Conservation (phyloP, 2,113 vertebrate genomes). For the Lepisosteus osseus region DNA sequence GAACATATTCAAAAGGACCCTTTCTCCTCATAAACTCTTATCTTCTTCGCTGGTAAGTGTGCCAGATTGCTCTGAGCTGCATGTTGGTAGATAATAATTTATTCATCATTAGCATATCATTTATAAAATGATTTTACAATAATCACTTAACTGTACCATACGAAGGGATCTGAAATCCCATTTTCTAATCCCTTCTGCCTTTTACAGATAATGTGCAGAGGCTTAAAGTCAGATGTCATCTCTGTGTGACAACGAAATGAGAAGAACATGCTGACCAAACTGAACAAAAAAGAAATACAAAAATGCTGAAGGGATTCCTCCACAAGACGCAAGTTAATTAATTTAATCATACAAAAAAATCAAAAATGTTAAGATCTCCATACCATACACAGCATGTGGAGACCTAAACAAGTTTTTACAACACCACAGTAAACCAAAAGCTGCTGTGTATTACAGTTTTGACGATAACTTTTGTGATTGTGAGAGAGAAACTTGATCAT, state of each 20-base stretch:
- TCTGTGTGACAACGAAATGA: conserved; percentile 44
- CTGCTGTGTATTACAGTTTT: too few species aligned
- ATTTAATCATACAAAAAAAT: too few species aligned
- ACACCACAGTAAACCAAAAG: too few species aligned
- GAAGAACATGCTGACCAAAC: conserved; percentile 32
- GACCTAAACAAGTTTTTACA: too few species aligned
- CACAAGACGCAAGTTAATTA: too few species aligned
- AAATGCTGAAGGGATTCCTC: too few species aligned
- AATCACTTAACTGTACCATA: conserved; percentile 59
- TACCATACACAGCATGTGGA: too few species aligned
- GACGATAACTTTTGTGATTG: too few species aligned
- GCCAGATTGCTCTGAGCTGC: conserved; percentile 36
- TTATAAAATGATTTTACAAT: conserved; percentile 59
- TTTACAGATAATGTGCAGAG: conserved; percentile 54
- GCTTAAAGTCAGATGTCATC: conserved; percentile 64
- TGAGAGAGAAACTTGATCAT: too few species aligned
- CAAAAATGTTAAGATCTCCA: too few species aligned
- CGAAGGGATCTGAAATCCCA: conserved; percentile 56
- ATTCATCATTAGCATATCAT: conserved; percentile 64
- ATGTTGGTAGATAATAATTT: conserved; percentile 40
- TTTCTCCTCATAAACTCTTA: conserved; percentile 49
- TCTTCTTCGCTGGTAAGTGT: conserved; percentile 51
- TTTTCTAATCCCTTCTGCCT: conserved; percentile 65
- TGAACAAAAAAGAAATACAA: too few species aligned
- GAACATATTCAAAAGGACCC: conserved; percentile 24